These are phyloP conservation scores for Hypolimnas misippus DNA, from an alignment of 2,888 invertebrate genomes.

Conservation along the genomic window DNA sequence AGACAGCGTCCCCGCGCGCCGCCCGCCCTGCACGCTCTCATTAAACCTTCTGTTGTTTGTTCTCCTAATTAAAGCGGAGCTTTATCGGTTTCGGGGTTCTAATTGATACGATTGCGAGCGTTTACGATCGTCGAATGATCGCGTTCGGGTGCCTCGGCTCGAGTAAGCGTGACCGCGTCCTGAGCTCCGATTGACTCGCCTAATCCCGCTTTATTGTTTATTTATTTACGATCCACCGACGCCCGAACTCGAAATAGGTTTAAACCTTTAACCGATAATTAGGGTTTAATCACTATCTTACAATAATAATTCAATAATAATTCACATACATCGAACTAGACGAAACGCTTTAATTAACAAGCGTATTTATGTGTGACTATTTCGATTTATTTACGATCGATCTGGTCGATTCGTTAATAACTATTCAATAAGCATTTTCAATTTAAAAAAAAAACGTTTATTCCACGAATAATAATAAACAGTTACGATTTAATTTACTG, in stretches of 20 bases:
- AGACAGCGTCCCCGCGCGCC: slow-evolving; percentile 49
- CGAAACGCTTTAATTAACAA: background rate
- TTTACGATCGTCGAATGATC: slow-evolving; percentile 82
- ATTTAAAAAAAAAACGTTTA: background rate
- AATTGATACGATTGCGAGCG: slow-evolving; percentile 80
- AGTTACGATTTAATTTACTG: slow-evolving; percentile 10
- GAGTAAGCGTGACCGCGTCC: slow-evolving; percentile 80
- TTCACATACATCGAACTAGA: background rate
- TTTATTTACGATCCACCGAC: slow-evolving; percentile 66
- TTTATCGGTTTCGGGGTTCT: slow-evolving; percentile 79
- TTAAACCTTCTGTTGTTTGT: slow-evolving; percentile 83
- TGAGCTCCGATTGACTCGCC: slow-evolving; percentile 78
- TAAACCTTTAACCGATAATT: slow-evolving; percentile 4
- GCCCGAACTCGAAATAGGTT: slow-evolving; percentile 1
- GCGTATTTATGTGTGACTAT: background rate
- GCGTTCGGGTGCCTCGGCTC: slow-evolving; percentile 63
- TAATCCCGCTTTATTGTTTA: slow-evolving; percentile 79
- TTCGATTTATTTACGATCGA: background rate
- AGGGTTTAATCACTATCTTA: slow-evolving; percentile 5
- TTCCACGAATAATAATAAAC: background rate
- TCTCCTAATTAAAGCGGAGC: slow-evolving; percentile 79
- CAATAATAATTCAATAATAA: no score
- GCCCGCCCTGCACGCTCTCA: slow-evolving; percentile 78
- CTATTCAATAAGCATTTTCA: background rate
- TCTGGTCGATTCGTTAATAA: background rate